Evolutionary conservation across 1,140 invertebrate species (phyloP), one percentile per base, ranked within the genome.

Genomic region (Neelides sp.): DNA sequence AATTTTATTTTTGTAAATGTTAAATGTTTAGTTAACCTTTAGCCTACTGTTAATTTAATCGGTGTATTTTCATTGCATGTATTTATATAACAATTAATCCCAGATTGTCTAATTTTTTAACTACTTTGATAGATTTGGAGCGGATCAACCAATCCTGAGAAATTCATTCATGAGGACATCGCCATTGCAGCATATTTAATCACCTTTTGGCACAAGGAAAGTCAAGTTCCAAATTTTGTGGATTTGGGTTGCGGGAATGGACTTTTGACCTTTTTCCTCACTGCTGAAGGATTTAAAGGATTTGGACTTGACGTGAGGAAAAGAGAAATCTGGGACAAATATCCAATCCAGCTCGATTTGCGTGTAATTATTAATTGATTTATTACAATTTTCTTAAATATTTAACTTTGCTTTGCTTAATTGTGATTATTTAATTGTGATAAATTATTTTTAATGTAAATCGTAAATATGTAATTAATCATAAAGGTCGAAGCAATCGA

Each of bases 101-200:
- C n/a, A n/a, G n/a, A n/a, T n/a, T n/a, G n/a, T n/a, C n/a, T n/a
- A n/a, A n/a, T n/a, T n/a, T n/a, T n/a, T n/a, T 43, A 23, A 12
- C 41, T 20, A 7, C 26, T 48, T 36, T 10, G 27, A 34, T 23
- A 55, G 57, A 76, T 77, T 48, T 95, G 91, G 91, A 76, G 80
- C 17, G 88, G 95, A 70, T 82, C 74, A 57, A 98, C 93, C 28
- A 88, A 96, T 71, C 89, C 93, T 12, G 64, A 78, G 32, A 98
- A 98, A 69, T 95, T 86, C 75, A 85, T 98, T 4, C 92, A 85
- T 73, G 93, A 98, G 75, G 94, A 98, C 67, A 74, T 98, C 50
- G 89, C 86, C 4, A 97, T 98, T 62, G 89, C 91, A 13, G 73
- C 85, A 2, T 98, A 98, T 68, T 70, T 98, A 15, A 69, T 95